Base-by-base conservation (phyloP, 2,888 invertebrate genomes). In the Coenonympha glycerion region DNA sequence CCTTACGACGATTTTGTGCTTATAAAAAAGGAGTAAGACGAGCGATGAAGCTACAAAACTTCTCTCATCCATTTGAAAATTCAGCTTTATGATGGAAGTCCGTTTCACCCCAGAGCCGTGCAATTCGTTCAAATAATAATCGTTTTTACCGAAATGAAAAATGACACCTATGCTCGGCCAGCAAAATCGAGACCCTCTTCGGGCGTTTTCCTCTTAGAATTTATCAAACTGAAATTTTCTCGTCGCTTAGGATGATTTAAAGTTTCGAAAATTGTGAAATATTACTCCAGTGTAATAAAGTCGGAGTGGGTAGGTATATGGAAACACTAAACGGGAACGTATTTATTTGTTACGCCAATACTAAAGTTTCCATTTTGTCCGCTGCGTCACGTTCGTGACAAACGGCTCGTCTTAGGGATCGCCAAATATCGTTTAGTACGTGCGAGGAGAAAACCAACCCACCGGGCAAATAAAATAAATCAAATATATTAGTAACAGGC, bases 401-500 rank as follows among this genome's bases (percentile, higher is more conserved):
- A 80, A 83, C 85, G 75, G 73, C 68, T 79, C 84, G 83, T 86
- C 86, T 84, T 79, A 79, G 85, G 85, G 86, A 87, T 87, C 83
- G 85, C 86, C 86, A 86, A 87, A 87, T 86, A 86, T 86, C 86
- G 86, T 83, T 86, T 85, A 86, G 83, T 81, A 86, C 86, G 86
- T 87, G 86, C 75, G 71, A 79, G 74, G 68, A 81, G 83, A 76
- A 82, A 84, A 81, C 81, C 80, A 73, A 81, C 81, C 76, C 74
- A 66, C 69, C 65, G 76, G 76, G 78, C 80, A 86, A 86, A 87
- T 86, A 86, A 86, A 84, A 85, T 86, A 86, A 86, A 86, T 86
- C 86, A 84, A 83, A 84, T 76, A 77, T 76, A 76, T 74, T 79
- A 79, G 77, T 74, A 84, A 83, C 82, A 80, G 75, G 69, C 75